Base-by-base conservation (phyloP, 2,888 invertebrate genomes). In the Branchipolynoe longqiensis region DNA sequence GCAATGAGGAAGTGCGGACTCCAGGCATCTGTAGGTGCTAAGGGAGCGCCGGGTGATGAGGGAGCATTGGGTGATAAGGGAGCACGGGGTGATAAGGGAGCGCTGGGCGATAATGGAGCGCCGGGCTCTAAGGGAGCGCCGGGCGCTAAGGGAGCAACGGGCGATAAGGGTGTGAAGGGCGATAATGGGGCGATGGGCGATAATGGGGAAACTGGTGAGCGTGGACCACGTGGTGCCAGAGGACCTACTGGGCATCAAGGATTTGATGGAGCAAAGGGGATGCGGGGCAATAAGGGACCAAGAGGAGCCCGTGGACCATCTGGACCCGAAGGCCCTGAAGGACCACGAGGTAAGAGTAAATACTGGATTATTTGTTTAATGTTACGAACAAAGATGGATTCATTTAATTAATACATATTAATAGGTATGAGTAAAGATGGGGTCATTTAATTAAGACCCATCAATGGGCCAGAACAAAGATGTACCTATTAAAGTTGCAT, bases 331-430 rank as follows among this genome's bases (percentile, higher is more conserved):
- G 73, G 73, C 8, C 38, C 73, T 33, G n/a, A 38, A 14, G 73
- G 73, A 3, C 38, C 22, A 18, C 22, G 38, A 73, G 73, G 73
- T 73, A 73, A 31, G 64, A n/a, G 56, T n/a, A n/a, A n/a, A n/a
- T n/a, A n/a, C n/a, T n/a, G n/a, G n/a, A n/a, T 25, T 8, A 56
- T 56, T 3, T 56, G 22, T 56, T 56, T 56, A n/a, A 28, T 64
- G n/a, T 33, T 64, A 2, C 31, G 8, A 8, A 62, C 12, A 14
- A n/a, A 62, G n/a, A 12, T 62, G n/a, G n/a, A 8, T 25, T 25
- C 25, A 28, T 62, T 8, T 62, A 12, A 62, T 62, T 12, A n/a
- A n/a, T n/a, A n/a, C n/a, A n/a, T n/a, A n/a, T n/a, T n/a, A n/a
- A n/a, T n/a, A n/a, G n/a, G n/a, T n/a, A n/a, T n/a, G n/a, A n/a